Conservation (phyloP, 2,113 vertebrate genomes). For the Onychorhynchus coronatus region DNA sequence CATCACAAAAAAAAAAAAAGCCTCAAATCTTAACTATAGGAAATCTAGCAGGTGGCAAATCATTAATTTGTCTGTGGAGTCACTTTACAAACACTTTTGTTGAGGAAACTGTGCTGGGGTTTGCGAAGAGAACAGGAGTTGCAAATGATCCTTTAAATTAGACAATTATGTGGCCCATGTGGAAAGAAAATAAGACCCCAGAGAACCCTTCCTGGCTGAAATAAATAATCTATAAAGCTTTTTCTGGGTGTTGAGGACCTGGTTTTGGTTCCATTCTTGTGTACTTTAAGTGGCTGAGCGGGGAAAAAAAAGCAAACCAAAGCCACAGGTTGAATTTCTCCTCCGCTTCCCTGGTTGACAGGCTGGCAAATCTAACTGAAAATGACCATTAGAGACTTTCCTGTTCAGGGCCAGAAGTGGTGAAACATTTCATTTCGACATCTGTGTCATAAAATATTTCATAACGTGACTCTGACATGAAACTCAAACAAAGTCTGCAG, state of each 20-base stretch:
- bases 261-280: neutral
- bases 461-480: neutral
- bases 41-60: neutral
- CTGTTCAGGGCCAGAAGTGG: neutral
- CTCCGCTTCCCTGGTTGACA: neutral
- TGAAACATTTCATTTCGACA: constrained; percentile 7
- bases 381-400: neutral
- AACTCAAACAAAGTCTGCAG: neutral
- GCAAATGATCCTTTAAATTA: neutral
- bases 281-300: neutral
- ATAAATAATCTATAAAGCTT: neutral
- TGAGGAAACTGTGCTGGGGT: neutral
- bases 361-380: constrained; percentile 2
- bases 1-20: neutral
- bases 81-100: neutral
- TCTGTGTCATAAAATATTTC: constrained; percentile 10
- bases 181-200: neutral
- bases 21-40: neutral
- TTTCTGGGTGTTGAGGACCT: neutral
- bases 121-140: neutral
- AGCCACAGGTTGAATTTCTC: neutral
- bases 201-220: neutral
- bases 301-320: neutral
- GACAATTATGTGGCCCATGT: neutral
- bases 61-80: neutral